These are phyloP conservation scores for Drosophila persimilis DNA, from an alignment of 1,140 invertebrate species.

Conservation along the genomic window DNA sequence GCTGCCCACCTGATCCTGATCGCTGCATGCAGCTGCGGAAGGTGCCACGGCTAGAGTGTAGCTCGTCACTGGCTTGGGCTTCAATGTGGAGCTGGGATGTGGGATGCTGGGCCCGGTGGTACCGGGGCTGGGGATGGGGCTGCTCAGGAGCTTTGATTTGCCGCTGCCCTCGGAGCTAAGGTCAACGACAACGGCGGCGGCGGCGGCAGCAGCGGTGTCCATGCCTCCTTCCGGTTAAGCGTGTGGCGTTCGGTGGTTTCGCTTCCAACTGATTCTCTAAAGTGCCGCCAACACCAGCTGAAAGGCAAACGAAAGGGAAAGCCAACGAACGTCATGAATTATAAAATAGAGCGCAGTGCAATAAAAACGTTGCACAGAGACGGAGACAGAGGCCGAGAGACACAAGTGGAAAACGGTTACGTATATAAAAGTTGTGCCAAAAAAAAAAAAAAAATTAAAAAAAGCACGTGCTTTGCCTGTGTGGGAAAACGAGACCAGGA, in stretches of 20 bases:
- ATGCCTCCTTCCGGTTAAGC: constrained; percentile 29
- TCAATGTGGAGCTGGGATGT: constrained; percentile 3
- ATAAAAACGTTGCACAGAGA: constrained; percentile 30
- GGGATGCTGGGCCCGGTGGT: neutral
- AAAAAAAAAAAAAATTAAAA: constrained; percentile 36
- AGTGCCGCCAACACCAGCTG: constrained; percentile 53
- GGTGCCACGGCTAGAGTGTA: neutral
- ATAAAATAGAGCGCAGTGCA: constrained; percentile 43
- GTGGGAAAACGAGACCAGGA: constrained; percentile 68
- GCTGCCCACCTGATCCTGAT: constrained; percentile 61
- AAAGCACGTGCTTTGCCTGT: constrained; percentile 70
- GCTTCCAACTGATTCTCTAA: constrained; percentile 36
- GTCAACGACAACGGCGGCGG: constrained; percentile 69
- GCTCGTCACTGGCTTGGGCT: neutral
- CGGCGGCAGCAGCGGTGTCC: constrained; percentile 73
- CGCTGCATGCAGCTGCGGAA: constrained; percentile 13
- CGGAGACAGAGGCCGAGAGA: neutral
- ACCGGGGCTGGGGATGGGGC: constrained; percentile 13
- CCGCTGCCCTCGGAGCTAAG: constrained; percentile 51
- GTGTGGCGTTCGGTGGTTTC: constrained; percentile 14
- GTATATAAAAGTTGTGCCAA: constrained; percentile 15
- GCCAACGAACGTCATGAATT: constrained; percentile 57
- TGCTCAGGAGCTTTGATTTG: constrained; percentile 52
- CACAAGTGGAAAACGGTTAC: constrained; percentile 51
- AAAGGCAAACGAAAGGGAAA: constrained; percentile 67